phyloP scores from a whole-genome alignment of 2,113 vertebrate species.

The Cyprinodon brontotheroides region DNA sequence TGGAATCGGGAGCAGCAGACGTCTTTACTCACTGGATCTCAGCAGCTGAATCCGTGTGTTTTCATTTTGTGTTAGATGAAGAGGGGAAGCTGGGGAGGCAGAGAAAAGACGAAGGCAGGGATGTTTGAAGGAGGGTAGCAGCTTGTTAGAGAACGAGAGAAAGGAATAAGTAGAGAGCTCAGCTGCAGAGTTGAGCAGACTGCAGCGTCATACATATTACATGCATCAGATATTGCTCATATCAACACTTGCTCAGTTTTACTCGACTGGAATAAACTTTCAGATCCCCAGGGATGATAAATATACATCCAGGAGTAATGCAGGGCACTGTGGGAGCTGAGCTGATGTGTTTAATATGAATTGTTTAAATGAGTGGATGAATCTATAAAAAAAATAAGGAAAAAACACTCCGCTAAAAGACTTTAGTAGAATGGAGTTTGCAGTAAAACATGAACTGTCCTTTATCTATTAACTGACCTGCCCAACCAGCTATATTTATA shows the following conservation, averaged over 20 bases:
- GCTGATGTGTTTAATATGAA: slow-evolving; percentile 12
- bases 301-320: background rate
- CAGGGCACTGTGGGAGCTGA: background rate
- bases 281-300: background rate
- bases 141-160: slow-evolving; percentile 50
- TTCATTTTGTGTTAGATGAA: slow-evolving; percentile 34
- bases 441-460: background rate
- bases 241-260: slow-evolving; percentile 25
- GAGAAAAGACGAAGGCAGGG: slow-evolving; percentile 21
- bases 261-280: slow-evolving; percentile 24
- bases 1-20: slow-evolving; percentile 25
- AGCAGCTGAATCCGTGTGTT: slow-evolving; percentile 29
- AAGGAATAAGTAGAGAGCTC: slow-evolving; percentile 21
- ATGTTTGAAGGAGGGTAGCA: slow-evolving; percentile 40
- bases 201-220: background rate
- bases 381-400: background rate
- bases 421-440: background rate
- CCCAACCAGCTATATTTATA: background rate
- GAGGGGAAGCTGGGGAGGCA: slow-evolving; percentile 10
- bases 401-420: background rate
- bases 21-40: slow-evolving; percentile 18
- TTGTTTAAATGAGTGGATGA: slow-evolving; percentile 7
- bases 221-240: slow-evolving; percentile 3
- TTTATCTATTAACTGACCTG: background rate
- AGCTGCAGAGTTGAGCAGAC: slow-evolving; percentile 25